Percentiles rank a stretch among this genome's conserved stretches.
phyloP scores from a whole-genome alignment of 2,888 invertebrate species.

The Sphaerophoria taeniata region DNA sequence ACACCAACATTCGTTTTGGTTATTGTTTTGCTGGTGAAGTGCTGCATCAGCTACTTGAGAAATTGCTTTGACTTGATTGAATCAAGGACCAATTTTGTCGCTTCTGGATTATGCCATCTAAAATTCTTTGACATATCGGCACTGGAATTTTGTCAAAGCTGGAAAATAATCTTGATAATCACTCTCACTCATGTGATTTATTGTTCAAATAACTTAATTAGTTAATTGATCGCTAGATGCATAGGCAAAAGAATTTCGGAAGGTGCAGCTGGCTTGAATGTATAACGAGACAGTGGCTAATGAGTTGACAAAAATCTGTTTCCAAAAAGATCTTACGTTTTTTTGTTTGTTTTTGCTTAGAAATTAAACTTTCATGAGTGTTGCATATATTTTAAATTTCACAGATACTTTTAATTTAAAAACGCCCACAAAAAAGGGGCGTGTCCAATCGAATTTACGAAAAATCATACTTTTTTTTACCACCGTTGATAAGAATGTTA shows the following conservation, averaged over 20 bases:
- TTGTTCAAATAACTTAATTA: constrained; percentile 56
- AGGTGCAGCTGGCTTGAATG: not conserved
- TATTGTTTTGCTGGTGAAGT: not conserved
- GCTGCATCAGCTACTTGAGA: constrained; percentile 24
- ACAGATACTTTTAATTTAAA: too few species aligned
- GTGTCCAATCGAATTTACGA: too few species aligned
- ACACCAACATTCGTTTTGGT: not conserved
- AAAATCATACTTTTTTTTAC: too few species aligned
- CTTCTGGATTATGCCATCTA: not conserved
- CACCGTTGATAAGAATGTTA: too few species aligned
- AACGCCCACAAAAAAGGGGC: too few species aligned
- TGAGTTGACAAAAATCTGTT: too few species aligned
- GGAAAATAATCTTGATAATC: constrained; percentile 1
- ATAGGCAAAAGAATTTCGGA: constrained; percentile 35
- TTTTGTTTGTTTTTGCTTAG: too few species aligned
- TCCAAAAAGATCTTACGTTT: too few species aligned
- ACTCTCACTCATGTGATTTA: not conserved
- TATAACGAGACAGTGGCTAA: too few species aligned
- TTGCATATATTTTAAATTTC: too few species aligned
- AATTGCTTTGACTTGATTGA: constrained; percentile 29
- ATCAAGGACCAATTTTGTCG: constrained; percentile 8
- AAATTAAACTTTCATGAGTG: too few species aligned
- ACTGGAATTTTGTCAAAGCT: not conserved
- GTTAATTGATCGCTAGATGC: constrained; percentile 63
- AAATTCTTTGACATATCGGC: not conserved